Conservation (phyloP, 2,797 vertebrate genomes). For the Carduelis carduelis region DNA sequence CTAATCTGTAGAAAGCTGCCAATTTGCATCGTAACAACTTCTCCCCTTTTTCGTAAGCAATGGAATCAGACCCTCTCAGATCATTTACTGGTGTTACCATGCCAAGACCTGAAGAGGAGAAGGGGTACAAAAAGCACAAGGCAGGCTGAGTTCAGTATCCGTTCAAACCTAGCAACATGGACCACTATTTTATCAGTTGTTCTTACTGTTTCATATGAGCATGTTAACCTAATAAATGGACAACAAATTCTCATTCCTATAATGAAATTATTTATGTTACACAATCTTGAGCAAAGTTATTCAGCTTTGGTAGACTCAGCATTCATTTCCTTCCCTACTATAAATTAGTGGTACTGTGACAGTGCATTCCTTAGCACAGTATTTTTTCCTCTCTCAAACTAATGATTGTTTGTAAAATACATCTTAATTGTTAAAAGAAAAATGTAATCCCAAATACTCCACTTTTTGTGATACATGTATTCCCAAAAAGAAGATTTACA, state of each 20-base stretch:
- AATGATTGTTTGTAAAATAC: neutral
- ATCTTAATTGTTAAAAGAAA: neutral
- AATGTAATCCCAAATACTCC: neutral
- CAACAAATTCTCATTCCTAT: neutral
- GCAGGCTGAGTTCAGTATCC: neutral
- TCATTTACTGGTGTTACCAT: slow-evolving; percentile 99
- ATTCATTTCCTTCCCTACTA: neutral
- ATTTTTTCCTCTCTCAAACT: neutral
- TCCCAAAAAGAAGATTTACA: neutral
- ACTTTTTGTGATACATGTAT: neutral
- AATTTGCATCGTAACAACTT: slow-evolving; percentile 93
- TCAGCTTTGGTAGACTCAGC: neutral
- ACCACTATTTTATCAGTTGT: accelerated
- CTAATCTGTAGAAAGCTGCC: slow-evolving; percentile 92
- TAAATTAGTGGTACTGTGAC: neutral
- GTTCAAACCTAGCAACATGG: neutral
- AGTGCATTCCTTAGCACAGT: neutral
- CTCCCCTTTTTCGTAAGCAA: slow-evolving; percentile 97
- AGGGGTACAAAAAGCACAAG: neutral
- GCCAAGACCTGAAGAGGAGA: slow-evolving; percentile 84
- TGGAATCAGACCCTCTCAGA: slow-evolving; percentile 94
- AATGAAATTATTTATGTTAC: neutral
- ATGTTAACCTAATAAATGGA: neutral
- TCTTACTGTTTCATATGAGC: neutral
- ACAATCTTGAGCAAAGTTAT: neutral